Evolutionary conservation across 1,140 invertebrate genomes (phyloP), one percentile per base, ranked within the genome.

Genomic region (Helicoverpa armigera): DNA sequence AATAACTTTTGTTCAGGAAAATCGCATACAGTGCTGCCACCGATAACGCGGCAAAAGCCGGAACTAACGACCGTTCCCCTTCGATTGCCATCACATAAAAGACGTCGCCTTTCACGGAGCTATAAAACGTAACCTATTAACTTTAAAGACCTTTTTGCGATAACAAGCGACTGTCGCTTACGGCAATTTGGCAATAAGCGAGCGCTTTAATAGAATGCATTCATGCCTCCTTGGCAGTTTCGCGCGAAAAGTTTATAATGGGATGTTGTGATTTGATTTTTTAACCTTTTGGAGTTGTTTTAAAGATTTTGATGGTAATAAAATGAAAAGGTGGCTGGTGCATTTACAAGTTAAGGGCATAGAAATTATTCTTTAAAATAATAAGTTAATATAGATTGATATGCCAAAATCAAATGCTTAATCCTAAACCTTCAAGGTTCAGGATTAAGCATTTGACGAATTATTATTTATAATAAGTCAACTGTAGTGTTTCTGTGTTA

Each of bases 21-120:
- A 65, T 60, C 54, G 14, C 35, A n/a, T 35, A 85, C 75, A 81
- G 70, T 74, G 82, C 83, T 82, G 86, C 87, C 79, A 65, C 50
- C 63, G 10, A 50, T 16, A 35, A 54, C 11, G 76, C 88, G 91
- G 90, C 79, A 86, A 88, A 85, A 81, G 83, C 70, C 56, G 86
- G 92, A 95, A 95, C 93, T 94, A 92, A 83, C 31, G 5, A 4
- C 58, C 5, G 56, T 70, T 65, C 58, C 65, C 31, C 61, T 81
- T 75, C 31, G 56, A 83, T 81, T 83, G 75, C 76, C 82, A 76
- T 77, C 35, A 50, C 80, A 50, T 86, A 85, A 88, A 84, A 83
- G 81, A 76, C 82, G 18, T 50, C 5, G 48, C 65, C 63, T 76
- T 81, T 69, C 83, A 82, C 53, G 61, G 82, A 83, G 85, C 79